Base-by-base conservation (phyloP, 2,113 vertebrate genomes). In the Pagrus major region DNA sequence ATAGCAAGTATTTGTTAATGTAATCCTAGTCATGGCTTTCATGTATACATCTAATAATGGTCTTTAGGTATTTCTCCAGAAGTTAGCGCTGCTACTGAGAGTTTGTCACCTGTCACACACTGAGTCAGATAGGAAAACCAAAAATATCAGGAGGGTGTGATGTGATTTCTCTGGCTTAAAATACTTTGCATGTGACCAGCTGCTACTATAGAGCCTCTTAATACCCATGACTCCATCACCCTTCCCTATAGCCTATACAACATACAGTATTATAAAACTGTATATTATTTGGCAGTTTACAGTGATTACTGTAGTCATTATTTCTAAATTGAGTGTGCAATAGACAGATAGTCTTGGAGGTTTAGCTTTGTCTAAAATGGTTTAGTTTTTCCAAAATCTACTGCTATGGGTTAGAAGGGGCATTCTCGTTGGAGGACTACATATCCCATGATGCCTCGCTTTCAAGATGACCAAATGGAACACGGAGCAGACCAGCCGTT, bases 381-480 rank as follows among this genome's bases (percentile, higher is more conserved):
- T 25, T 15, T 23, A 11, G 4, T n/a, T 23, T 29, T 18, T 6
- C 29, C 3, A 41, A 27, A 21, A 21, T 41, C 1, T 31, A 33
- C 39, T 33, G 25, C 4, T 20, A 16, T 23, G 41, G 67, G 6
- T 15, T 14, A 2, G 10, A 42, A 47, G n/a, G 9, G 35, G 16
- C 3, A 9, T 5, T 16, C n/a, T 9, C 4, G 3, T 20, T 4
- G 1, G 47, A 51, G 51, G 63, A 93, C 89, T 92, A 78, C 92
- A 85, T 56, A 3, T 86, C 85, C 93, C 93, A 91, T 54, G 42
- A 91, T 89, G 65, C 92, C 14, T 69, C 41, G 58, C 81, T 54
- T 8, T n/a, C 47, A 49, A 44, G 75, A 71, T 87, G 89, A 86
- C 89, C 88, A 76, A 86, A 88, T 61, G 66, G 80, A 83, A 58